Percentiles rank a stretch among this genome's conserved stretches.
Evolutionary conservation across 2,113 vertebrate genomes (phyloP).

Genomic region (Hylia prasina): DNA sequence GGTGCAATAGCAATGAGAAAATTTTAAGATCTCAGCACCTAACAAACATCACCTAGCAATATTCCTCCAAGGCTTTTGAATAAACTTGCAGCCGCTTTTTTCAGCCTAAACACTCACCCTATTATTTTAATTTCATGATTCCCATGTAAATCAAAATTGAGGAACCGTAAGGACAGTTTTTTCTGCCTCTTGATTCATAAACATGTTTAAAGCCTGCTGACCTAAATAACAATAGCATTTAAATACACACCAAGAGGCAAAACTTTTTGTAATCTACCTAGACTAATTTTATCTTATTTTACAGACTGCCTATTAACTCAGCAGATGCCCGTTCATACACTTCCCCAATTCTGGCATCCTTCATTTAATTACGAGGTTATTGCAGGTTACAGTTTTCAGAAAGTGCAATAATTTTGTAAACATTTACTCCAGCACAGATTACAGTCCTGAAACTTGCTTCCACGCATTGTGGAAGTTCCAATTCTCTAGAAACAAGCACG

Average conservation of each 20-base stretch:
- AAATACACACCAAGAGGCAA: background rate
- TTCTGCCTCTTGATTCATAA: background rate
- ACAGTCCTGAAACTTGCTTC: background rate
- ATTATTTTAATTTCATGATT: conserved; percentile 49
- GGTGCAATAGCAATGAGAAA: background rate
- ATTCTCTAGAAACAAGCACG: background rate
- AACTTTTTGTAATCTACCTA: background rate
- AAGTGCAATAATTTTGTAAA: background rate
- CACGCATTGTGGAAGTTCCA: fast-evolving
- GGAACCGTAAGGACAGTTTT: background rate
- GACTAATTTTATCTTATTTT: background rate
- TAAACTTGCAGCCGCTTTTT: conserved; percentile 81
- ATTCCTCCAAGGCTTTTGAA: conserved; percentile 82
- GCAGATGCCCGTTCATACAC: background rate
- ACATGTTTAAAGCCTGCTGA: background rate
- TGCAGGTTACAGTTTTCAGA: background rate
- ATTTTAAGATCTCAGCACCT: background rate
- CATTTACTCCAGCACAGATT: background rate
- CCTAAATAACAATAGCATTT: background rate
- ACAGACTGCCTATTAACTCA: background rate
- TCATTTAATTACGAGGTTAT: background rate
- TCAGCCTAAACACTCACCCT: conserved; percentile 61
- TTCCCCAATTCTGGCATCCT: background rate
- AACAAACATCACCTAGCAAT: conserved; percentile 76
- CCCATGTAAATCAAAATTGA: background rate